Evolutionary conservation across 2,888 invertebrate genomes (phyloP), one percentile per base, ranked within the genome.

Genomic region (Bhutanitis thaidina): DNA sequence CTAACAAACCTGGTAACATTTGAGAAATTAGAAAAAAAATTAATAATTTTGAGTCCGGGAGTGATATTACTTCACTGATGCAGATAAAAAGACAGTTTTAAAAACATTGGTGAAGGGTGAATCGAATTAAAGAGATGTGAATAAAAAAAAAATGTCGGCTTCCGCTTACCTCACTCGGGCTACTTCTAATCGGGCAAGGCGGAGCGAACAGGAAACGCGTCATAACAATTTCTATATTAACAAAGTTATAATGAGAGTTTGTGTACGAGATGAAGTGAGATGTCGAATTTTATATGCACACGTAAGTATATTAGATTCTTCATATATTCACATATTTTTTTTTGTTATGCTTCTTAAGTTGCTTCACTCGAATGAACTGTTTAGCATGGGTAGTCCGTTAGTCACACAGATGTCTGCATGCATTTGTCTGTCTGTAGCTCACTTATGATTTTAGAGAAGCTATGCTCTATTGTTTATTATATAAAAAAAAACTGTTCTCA

Each of bases 331-430:
- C 68, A 66, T 57, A 62, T 62, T 55, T 62, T 55, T 20, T 58
- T 63, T 61, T 55, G 63, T 55, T 65, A 58, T 49, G 66, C 64
- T 67, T 67, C 63, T 66, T 68, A 67, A 61, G 67, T 71, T 72
- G 71, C 77, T 76, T 61, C 67, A 59, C 64, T 51, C 53, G 72
- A 77, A 83, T 86, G 88, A 88, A 87, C 87, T 88, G 86, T 86
- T 78, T 80, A 74, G 85, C 87, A 89, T 89, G 87, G 74, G 77
- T 86, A 84, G 83, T 67, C 12, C 12, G 39, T 45, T 41, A 39
- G 38, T 13, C 34, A 20, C 36, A 13, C 37, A 49, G 13, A 49
- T 36, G 30, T 39, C 16, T 34, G 39, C 47, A 43, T 43, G 38
- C 32, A 25, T 46, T 38, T 39, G 39, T 47, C 15, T n/a, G 5